Percentiles rank a stretch among this genome's conserved stretches.
Conservation (phyloP, 2,113 vertebrate species). For the Prolemur simus region DNA sequence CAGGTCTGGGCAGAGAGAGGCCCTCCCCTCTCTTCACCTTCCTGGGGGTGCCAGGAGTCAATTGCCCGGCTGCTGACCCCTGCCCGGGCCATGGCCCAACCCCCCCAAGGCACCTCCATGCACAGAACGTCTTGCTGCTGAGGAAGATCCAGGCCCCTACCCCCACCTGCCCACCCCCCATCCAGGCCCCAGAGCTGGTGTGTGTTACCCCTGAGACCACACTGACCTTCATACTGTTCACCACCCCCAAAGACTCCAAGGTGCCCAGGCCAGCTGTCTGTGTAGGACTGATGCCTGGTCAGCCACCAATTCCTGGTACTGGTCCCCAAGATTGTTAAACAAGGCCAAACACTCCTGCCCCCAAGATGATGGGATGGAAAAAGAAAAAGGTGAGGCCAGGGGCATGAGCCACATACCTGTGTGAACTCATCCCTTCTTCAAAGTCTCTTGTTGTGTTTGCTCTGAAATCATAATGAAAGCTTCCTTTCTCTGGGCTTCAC, state of each 20-base stretch:
- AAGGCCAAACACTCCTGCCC: neutral
- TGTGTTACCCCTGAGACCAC: neutral
- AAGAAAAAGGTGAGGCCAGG: constrained; percentile 58
- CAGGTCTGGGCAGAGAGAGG: neutral
- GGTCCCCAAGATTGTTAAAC: neutral
- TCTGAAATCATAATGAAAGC: neutral
- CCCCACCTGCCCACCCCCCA: neutral
- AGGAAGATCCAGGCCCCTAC: neutral
- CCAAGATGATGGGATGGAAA: constrained; percentile 23
- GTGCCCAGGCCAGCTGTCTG: neutral
- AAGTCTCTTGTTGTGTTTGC: neutral
- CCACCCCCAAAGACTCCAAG: neutral
- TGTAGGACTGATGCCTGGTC: neutral
- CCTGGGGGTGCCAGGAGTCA: neutral
- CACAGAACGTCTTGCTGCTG: neutral
- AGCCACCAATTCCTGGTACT: neutral
- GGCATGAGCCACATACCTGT: fast-evolving
- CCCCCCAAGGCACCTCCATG: neutral
- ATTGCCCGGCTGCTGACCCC: neutral
- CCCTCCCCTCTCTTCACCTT: neutral
- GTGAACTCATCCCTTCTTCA: neutral
- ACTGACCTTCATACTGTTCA: neutral
- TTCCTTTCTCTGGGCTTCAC: neutral
- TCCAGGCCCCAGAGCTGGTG: neutral
- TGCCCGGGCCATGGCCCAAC: neutral